Percentiles rank a stretch among this genome's conserved stretches.
phyloP scores from a whole-genome alignment of 2,797 vertebrate genomes.

The Nasua narica region DNA sequence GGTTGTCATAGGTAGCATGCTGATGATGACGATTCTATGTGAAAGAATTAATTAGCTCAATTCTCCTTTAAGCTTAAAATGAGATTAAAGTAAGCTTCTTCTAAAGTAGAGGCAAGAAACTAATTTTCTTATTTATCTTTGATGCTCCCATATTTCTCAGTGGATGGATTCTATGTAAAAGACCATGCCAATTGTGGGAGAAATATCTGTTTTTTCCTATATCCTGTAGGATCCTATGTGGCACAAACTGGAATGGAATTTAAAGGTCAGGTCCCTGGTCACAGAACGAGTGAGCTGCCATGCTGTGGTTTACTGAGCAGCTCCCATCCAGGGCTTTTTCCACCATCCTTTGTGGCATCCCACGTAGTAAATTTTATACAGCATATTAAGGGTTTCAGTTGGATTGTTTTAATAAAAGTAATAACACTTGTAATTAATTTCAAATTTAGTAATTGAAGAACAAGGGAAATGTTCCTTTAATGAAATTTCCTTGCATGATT shows the following conservation, averaged over 20 bases:
- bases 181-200: neutral
- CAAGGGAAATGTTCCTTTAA: neutral
- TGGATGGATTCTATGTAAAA: neutral
- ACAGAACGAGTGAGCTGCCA: neutral
- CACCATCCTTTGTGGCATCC: neutral
- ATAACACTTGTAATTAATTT: slow-evolving; percentile 40
- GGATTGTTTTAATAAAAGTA: slow-evolving; percentile 46
- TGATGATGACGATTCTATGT: neutral
- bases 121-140: neutral
- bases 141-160: neutral
- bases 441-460: slow-evolving; percentile 54
- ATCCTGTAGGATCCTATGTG: neutral
- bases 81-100: neutral
- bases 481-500: slow-evolving; percentile 62
- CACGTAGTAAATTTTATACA: neutral
- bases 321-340: neutral
- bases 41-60: neutral
- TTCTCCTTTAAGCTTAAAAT: slow-evolving; percentile 4
- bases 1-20: neutral
- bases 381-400: neutral
- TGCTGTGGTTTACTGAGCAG: neutral
- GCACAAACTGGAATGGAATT: neutral
- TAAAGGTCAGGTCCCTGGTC: neutral
- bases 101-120: neutral
- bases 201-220: neutral